A percentile compares a stretch with the other conserved stretches of the same genome.
Conservation (phyloP, 2,113 vertebrate species). For the Protobothrops mucrosquamatus region DNA sequence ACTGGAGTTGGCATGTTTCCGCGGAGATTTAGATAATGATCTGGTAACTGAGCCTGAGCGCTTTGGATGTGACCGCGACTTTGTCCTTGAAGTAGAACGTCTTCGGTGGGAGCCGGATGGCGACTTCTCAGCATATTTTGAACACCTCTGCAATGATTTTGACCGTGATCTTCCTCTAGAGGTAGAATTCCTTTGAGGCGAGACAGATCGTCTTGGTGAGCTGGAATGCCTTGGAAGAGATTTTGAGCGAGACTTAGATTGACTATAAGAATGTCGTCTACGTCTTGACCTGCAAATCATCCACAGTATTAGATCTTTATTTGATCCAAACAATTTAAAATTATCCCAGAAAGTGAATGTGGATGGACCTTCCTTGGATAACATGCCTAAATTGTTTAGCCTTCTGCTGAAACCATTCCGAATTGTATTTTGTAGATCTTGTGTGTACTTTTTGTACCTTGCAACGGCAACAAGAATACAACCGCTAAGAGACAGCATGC, state of each 20-base stretch:
- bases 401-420: background rate
- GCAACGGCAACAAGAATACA: background rate
- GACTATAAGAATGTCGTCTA: constrained; percentile 59
- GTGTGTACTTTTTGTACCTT: background rate
- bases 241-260: constrained; percentile 63
- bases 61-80: constrained; percentile 58
- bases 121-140: constrained; percentile 59
- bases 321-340: background rate
- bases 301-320: constrained; percentile 26
- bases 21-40: constrained; percentile 58
- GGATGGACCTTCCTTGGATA: background rate
- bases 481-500: background rate
- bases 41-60: constrained; percentile 56
- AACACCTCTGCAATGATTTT: constrained; percentile 52
- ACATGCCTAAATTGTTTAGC: background rate
- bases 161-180: constrained; percentile 61
- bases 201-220: constrained; percentile 54
- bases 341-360: background rate
- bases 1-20: constrained; percentile 53
- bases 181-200: constrained; percentile 65
- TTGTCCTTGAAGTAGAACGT: constrained; percentile 62
- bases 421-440: background rate
- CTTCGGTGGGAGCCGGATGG: constrained; percentile 58
- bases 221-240: constrained; percentile 60
- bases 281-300: constrained; percentile 53